These are phyloP conservation scores for Megalonaias nervosa DNA, from an alignment of 1,140 invertebrate species.

Conservation along the genomic window DNA sequence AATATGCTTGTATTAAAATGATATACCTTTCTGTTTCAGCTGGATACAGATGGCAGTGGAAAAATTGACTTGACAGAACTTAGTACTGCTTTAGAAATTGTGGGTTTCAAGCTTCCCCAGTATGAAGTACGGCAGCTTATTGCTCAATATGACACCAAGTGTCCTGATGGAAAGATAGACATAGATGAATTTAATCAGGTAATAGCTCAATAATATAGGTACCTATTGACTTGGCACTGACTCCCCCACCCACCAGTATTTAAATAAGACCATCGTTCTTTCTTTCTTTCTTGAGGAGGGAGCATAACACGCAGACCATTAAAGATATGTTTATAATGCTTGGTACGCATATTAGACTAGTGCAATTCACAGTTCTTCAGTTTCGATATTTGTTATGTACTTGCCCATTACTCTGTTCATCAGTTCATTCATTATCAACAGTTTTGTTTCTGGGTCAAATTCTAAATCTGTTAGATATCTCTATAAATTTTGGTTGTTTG, in stretches of 20 bases:
- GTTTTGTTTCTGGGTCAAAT: too few species aligned
- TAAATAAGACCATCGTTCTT: neutral
- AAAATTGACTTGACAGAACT: constrained; percentile 92
- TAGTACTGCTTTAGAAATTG: constrained; percentile 89
- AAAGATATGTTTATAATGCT: neutral
- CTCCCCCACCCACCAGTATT: neutral
- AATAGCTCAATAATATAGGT: constrained; percentile 36
- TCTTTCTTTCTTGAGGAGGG: constrained; percentile 13
- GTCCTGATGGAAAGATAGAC: constrained; percentile 83
- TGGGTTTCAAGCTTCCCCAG: constrained; percentile 93
- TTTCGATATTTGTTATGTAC: too few species aligned
- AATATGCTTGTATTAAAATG: neutral
- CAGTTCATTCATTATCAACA: too few species aligned
- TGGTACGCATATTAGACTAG: neutral
- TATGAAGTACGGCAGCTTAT: constrained; percentile 94
- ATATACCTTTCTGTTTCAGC: constrained; percentile 76
- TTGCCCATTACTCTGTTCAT: too few species aligned
- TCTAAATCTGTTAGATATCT: too few species aligned
- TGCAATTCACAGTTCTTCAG: neutral
- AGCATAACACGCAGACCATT: constrained; percentile 6
- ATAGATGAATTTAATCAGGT: constrained; percentile 89
- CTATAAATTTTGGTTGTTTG: too few species aligned
- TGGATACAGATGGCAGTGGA: constrained; percentile 92
- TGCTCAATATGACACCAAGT: constrained; percentile 84
- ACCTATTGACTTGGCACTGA: neutral